A percentile compares a stretch with the other conserved stretches of the same genome.
phyloP scores from a whole-genome alignment of 2,113 vertebrate genomes.

The Pyrgilauda ruficollis region DNA sequence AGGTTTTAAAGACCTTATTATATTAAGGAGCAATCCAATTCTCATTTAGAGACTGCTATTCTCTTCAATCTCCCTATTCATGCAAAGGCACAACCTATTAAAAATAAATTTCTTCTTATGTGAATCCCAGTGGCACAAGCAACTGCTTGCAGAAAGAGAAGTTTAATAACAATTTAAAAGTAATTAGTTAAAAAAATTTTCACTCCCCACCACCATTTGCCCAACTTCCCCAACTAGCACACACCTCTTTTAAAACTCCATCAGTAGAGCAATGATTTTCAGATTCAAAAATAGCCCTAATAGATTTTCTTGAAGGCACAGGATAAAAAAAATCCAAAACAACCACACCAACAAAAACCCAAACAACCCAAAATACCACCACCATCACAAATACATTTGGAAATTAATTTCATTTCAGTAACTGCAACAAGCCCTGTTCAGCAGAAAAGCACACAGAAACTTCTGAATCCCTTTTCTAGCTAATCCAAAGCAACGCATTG shows the following conservation, averaged over 20 bases:
- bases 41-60: not conserved
- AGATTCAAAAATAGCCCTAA: not conserved
- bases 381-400: not conserved
- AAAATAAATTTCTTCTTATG: not conserved
- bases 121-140: not conserved
- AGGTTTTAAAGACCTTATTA: not conserved
- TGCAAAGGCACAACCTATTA: not conserved
- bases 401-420: not conserved
- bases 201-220: not conserved
- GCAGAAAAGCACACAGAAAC: not conserved
- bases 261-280: not conserved
- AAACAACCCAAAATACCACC: not conserved
- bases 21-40: not conserved
- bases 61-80: not conserved
- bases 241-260: not conserved
- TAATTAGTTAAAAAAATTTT: not conserved
- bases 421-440: not conserved
- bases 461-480: not conserved
- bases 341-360: too few relatives aligned
- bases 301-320: not conserved
- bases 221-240: accelerated
- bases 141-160: not conserved
- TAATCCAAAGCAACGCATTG: not conserved
- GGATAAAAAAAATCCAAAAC: not conserved
- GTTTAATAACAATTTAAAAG: not conserved